phyloP scores from a whole-genome alignment of 1,140 invertebrate genomes.

The Ceratitis capitata region DNA sequence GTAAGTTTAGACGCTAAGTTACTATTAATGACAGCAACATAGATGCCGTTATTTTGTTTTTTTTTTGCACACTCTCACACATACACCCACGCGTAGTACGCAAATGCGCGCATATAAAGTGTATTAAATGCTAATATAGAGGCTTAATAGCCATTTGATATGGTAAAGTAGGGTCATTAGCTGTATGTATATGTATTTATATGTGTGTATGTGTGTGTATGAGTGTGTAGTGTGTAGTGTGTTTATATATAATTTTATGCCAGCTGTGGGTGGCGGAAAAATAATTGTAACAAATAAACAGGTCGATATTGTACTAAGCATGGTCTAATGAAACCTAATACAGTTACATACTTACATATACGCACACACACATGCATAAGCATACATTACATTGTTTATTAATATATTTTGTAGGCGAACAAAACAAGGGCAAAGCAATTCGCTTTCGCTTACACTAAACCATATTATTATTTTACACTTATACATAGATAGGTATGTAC shows the following conservation, averaged over 20 bases:
- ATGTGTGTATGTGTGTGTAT: neutral
- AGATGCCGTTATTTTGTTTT: neutral
- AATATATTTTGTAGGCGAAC: neutral
- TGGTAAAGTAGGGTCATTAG: neutral
- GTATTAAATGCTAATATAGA: neutral
- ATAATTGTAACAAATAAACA: constrained; percentile 13
- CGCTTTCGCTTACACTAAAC: neutral
- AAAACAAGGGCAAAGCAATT: constrained; percentile 36
- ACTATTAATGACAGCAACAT: neutral
- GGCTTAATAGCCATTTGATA: constrained; percentile 24
- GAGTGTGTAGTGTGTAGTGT: no score
- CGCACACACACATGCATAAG: neutral
- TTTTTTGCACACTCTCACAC: neutral
- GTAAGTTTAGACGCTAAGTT: constrained; percentile 7
- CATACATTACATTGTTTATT: neutral
- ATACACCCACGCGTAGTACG: neutral
- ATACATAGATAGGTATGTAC: neutral
- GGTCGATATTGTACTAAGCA: constrained; percentile 10
- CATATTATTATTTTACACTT: neutral
- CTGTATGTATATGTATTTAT: neutral
- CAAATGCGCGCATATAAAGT: neutral
- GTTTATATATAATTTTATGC: no score
- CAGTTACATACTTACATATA: neutral
- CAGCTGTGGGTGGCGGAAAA: neutral
- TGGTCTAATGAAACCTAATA: constrained; percentile 7